Evolutionary conservation across 2,888 invertebrate species (phyloP), one percentile per base, ranked within the genome.

Genomic region (Andrena trimmerana): DNA sequence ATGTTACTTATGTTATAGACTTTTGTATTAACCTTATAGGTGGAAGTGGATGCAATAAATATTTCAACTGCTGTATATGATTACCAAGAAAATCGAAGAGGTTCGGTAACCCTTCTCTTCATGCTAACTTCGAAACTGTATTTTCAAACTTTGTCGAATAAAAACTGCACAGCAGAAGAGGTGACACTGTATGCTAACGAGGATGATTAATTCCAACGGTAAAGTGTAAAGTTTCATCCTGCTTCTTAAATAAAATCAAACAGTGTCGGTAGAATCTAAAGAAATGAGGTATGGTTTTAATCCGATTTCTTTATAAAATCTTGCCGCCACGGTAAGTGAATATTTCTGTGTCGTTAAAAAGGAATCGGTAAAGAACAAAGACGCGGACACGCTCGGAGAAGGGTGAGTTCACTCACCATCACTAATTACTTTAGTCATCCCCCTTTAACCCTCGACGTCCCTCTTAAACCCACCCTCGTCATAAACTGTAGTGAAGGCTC

Each of bases 361-460:
- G 74, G 76, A 78, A 80, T 78, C 82, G 78, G 62, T 81, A 82
- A 57, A 62, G 80, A 84, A 86, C 86, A 86, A 87, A 78, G 83
- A 81, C 74, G 75, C 29, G 67, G 72, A 65, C 79, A 60, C 48
- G 65, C 71, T 8, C 24, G 72, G 70, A 62, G 59, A 77, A 80
- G 87, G 86, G 85, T 81, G 83, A 85, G 85, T 82, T 89, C 89
- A 86, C 87, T 90, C 90, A 89, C 88, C 91, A 86, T 91, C 89
- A 90, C 91, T 92, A 92, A 92, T 92, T 92, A 92, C 90, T 90
- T 90, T 89, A 90, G 88, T 88, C 89, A 91, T 86, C 87, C 88
- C 89, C 87, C 86, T 88, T 86, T 87, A 86, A 79, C 85, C 87
- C 86, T 86, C 86, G 84, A 85, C 84, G 83, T 86, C 83, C 86